These are phyloP conservation scores for Pseudorectes ferrugineus DNA, from an alignment of 2,113 vertebrate species.

Conservation along the genomic window DNA sequence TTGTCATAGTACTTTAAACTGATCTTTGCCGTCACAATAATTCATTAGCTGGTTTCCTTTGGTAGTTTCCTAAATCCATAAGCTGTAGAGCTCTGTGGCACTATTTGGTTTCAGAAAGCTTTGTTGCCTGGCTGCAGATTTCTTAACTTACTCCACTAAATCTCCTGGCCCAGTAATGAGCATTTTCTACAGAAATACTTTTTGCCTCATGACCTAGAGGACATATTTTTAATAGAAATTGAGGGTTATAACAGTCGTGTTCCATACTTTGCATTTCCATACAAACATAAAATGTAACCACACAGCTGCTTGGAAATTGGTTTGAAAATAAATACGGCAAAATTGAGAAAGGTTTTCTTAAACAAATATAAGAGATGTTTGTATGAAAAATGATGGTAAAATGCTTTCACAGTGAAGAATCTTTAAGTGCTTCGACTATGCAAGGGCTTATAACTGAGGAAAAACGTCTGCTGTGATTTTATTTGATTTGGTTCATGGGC, in stretches of 20 bases:
- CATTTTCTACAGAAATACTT: conserved; percentile 20
- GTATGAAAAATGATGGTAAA: neutral
- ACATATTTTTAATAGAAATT: conserved; percentile 16
- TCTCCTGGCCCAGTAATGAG: conserved; percentile 14
- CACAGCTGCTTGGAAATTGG: neutral
- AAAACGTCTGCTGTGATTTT: conserved; percentile 39
- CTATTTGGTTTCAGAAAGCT: conserved; percentile 30
- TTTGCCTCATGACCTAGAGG: conserved; percentile 18
- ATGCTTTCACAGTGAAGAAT: neutral
- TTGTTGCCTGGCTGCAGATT: conserved; percentile 27
- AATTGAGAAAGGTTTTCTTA: conserved; percentile 19
- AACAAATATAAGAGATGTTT: neutral
- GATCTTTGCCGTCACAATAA: neutral
- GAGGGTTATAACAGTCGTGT: conserved; percentile 3
- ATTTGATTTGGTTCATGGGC: conserved; percentile 42
- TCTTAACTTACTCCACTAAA: conserved; percentile 28
- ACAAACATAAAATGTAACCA: conserved; percentile 24
- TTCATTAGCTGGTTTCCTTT: conserved; percentile 14
- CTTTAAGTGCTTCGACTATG: neutral
- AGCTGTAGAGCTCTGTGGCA: neutral
- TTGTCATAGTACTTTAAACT: neutral
- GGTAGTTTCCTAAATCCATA: conserved; percentile 24
- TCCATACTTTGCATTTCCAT: conserved; percentile 49
- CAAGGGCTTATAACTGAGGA: conserved; percentile 1
- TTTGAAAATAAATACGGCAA: conserved; percentile 22